Evolutionary conservation across 2,113 vertebrate species (phyloP).

Genomic region (Oreocharis arfaki): DNA sequence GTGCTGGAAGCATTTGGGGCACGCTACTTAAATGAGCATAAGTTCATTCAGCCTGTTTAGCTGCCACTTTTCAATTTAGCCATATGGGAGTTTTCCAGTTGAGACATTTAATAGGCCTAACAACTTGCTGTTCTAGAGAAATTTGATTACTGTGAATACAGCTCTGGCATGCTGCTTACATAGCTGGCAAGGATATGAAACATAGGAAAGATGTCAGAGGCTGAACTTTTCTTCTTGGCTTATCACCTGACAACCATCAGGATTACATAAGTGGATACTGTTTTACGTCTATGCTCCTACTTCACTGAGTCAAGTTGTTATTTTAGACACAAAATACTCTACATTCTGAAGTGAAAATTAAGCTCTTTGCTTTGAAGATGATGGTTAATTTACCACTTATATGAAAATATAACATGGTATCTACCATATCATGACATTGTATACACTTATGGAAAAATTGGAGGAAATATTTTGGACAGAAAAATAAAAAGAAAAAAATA

Average conservation of each 20-base stretch:
- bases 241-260: background rate
- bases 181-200: background rate
- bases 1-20: background rate
- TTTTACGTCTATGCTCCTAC: background rate
- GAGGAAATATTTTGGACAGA: background rate
- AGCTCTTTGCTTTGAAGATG: background rate
- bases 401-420: background rate
- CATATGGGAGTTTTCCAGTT: constrained; percentile 50
- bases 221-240: background rate
- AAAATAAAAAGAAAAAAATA: accelerated
- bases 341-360: background rate
- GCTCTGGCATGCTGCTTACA: background rate
- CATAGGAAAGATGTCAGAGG: background rate
- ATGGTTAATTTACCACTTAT: background rate
- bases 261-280: background rate
- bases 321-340: background rate
- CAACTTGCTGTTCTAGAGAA: constrained; percentile 41
- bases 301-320: background rate
- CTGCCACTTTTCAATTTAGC: constrained; percentile 51
- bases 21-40: background rate
- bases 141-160: constrained; percentile 41
- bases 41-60: constrained; percentile 20
- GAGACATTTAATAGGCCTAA: constrained; percentile 52
- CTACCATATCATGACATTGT: background rate
- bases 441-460: accelerated